A percentile compares a stretch with the other conserved stretches of the same genome.
phyloP scores from a whole-genome alignment of 2,888 invertebrate genomes.

The Bugula neritina region DNA sequence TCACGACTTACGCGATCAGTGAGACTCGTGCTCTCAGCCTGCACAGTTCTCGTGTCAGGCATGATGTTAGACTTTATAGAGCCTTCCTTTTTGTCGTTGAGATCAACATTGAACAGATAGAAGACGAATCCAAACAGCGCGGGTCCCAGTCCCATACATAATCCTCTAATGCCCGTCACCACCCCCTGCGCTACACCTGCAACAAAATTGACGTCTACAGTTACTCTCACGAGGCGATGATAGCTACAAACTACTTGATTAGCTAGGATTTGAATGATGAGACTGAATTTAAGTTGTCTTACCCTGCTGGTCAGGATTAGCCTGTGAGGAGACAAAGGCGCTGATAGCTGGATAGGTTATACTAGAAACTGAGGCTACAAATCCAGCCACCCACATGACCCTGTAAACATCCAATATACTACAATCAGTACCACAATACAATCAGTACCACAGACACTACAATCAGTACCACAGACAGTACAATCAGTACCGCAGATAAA shows the following conservation, averaged over 20 bases:
- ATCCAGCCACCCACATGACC: conserved; percentile 99
- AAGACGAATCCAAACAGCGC: conserved; percentile 98
- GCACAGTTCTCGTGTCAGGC: neutral
- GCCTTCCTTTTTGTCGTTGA: conserved; percentile 62
- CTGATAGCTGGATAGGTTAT: conserved; percentile 98
- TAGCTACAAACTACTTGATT: too few relatives aligned
- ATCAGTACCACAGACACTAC: too few relatives aligned
- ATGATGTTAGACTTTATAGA: neutral
- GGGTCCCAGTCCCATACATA: conserved; percentile 95
- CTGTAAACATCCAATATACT: too few relatives aligned
- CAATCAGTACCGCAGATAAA: too few relatives aligned
- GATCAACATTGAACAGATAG: conserved; percentile 94
- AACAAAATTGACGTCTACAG: too few relatives aligned
- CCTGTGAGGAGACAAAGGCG: conserved; percentile 94
- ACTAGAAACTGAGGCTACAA: conserved; percentile 88
- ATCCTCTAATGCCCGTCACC: conserved; percentile 95
- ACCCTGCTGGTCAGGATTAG: conserved; percentile 95
- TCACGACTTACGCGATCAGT: neutral
- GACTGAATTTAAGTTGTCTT: conserved; percentile 30
- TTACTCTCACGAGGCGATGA: too few relatives aligned
- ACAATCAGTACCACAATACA: too few relatives aligned
- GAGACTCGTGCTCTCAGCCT: neutral
- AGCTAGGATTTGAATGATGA: neutral
- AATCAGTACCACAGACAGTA: too few relatives aligned
- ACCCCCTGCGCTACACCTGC: conserved; percentile 72